Percentiles rank a stretch among this genome's conserved stretches.
These are phyloP conservation scores for Hestina assimilis DNA, from an alignment of 1,140 invertebrate species.

Conservation along the genomic window DNA sequence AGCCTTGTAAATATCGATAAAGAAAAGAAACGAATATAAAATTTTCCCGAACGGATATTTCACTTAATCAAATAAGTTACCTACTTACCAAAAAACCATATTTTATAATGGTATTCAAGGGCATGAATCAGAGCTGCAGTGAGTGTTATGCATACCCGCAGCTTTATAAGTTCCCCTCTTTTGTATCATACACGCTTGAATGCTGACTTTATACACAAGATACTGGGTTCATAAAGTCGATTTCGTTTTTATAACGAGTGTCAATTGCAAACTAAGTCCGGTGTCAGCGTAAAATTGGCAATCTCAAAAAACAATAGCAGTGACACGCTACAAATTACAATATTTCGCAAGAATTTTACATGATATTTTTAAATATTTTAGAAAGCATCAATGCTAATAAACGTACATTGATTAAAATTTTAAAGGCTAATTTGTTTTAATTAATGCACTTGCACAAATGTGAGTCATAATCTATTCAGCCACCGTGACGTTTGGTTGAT, in stretches of 20 bases:
- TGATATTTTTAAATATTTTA: too few species aligned
- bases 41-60: too few species aligned
- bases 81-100: neutral
- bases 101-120: neutral
- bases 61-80: neutral
- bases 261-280: neutral
- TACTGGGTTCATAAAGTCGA: neutral
- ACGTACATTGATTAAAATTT: too few species aligned
- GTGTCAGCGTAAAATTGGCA: neutral
- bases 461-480: too few species aligned
- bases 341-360: too few species aligned
- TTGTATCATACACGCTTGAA: constrained; percentile 18
- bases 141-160: constrained; percentile 24
- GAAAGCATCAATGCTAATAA: too few species aligned
- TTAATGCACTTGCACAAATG: too few species aligned
- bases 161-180: constrained; percentile 22
- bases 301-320: too few species aligned
- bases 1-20: too few species aligned
- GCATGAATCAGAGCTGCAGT: constrained; percentile 14
- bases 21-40: too few species aligned
- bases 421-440: too few species aligned
- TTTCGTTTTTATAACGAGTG: constrained; percentile 1
- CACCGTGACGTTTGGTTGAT: neutral
- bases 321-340: too few species aligned
- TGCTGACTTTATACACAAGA: constrained; percentile 11